Percentiles rank a stretch among this genome's conserved stretches.
These are phyloP conservation scores for Brachionus paranguensis DNA, from an alignment of 1,140 invertebrate species.

Conservation along the genomic window DNA sequence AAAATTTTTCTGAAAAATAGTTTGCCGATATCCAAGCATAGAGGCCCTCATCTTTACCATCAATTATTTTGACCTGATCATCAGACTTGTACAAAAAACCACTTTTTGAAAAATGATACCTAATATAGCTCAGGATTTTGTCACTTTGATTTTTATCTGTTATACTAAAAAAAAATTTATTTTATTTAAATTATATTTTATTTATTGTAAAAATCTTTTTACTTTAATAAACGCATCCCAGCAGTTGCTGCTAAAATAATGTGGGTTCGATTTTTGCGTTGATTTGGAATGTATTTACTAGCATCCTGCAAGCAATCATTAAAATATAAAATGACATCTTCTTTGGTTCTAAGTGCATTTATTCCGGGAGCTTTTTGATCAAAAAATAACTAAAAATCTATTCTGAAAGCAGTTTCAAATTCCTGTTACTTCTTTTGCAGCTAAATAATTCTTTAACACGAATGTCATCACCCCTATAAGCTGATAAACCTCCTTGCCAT, in stretches of 20 bases:
- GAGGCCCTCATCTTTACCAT: slow-evolving; percentile 57
- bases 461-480: background rate
- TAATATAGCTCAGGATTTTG: background rate
- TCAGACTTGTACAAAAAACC: slow-evolving; percentile 10
- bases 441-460: background rate
- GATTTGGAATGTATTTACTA: slow-evolving; percentile 3
- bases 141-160: slow-evolving; percentile 8
- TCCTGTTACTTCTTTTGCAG: background rate
- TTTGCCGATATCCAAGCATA: slow-evolving; percentile 59
- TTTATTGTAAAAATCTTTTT: background rate
- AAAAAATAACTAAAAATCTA: background rate
- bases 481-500: slow-evolving; percentile 3
- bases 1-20: slow-evolving; percentile 47
- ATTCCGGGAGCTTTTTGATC: slow-evolving; percentile 6
- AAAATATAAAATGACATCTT: slow-evolving; percentile 29
- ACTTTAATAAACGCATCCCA: slow-evolving; percentile 40
- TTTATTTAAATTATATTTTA: too few species aligned
- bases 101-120: slow-evolving; percentile 4
- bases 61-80: slow-evolving; percentile 48
- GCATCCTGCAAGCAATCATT: slow-evolving; percentile 36
- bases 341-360: background rate
- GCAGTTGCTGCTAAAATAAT: slow-evolving; percentile 39
- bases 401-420: background rate
- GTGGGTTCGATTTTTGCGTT: background rate
- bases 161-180: background rate